Conservation (phyloP, 2,888 invertebrate species). For the Lasius fuliginosus region DNA sequence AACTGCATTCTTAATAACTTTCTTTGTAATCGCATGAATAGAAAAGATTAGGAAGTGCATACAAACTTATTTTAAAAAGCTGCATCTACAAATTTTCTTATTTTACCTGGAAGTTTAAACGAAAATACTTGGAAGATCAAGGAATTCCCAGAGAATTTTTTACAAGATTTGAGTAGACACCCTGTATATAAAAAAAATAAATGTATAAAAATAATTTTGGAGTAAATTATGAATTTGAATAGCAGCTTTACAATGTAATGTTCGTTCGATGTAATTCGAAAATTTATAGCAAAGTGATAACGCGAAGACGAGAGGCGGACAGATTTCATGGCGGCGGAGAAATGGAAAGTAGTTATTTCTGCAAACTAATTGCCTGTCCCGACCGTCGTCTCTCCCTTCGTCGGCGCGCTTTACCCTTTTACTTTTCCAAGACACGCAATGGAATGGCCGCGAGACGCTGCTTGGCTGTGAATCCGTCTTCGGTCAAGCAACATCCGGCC, state of each 20-base stretch:
- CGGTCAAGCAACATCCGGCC: conserved; percentile 24
- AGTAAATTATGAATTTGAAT: conserved; percentile 9
- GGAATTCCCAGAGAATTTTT: too few relatives aligned
- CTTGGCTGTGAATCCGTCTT: conserved; percentile 20
- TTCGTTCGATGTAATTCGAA: conserved; percentile 25
- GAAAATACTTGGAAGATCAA: too few relatives aligned
- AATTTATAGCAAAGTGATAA: conserved; percentile 28
- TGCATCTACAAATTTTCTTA: too few relatives aligned
- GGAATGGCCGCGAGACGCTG: conserved; percentile 26
- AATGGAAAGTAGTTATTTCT: conserved; percentile 75
- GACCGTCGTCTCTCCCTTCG: conserved; percentile 53
- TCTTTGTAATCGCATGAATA: too few relatives aligned
- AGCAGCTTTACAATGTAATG: not conserved
- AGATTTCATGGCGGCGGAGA: conserved; percentile 60
- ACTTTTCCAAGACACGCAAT: conserved; percentile 54
- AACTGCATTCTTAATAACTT: too few relatives aligned
- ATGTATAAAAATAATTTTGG: not conserved
- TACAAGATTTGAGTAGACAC: too few relatives aligned
- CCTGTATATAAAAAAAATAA: too few relatives aligned
- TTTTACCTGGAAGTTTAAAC: too few relatives aligned
- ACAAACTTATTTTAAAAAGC: too few relatives aligned
- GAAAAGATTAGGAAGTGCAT: too few relatives aligned
- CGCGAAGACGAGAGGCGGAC: conserved; percentile 14
- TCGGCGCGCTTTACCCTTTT: conserved; percentile 54
- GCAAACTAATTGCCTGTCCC: conserved; percentile 74